These are phyloP conservation scores for Heterotilapia buettikoferi DNA, from an alignment of 2,113 vertebrate genomes.

Conservation along the genomic window DNA sequence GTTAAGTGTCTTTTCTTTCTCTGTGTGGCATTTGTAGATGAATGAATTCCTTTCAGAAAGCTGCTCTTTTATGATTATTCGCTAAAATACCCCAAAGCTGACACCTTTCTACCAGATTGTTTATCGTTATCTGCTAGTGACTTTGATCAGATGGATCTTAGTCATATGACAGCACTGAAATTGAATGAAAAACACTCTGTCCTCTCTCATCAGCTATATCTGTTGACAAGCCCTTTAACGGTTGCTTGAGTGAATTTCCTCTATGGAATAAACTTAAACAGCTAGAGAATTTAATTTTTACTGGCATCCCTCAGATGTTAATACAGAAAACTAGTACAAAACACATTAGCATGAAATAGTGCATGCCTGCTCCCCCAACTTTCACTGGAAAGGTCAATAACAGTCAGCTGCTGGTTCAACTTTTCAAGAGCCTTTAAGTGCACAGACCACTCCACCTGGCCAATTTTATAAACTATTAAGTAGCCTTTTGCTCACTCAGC, in stretches of 20 bases:
- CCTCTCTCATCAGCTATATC: neutral
- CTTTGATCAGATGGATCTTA: slow-evolving; percentile 37
- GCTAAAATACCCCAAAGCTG: neutral
- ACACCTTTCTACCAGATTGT: slow-evolving; percentile 7
- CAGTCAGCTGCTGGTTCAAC: neutral
- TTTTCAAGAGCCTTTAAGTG: neutral
- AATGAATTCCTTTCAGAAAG: neutral
- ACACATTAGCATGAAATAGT: neutral
- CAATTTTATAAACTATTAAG: slow-evolving; percentile 40
- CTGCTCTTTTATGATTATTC: neutral
- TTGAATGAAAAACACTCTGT: slow-evolving; percentile 14
- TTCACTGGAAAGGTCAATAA: neutral
- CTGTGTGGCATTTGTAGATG: neutral
- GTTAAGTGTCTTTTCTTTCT: neutral
- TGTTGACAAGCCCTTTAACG: slow-evolving; percentile 9
- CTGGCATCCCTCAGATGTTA: neutral
- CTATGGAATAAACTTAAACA: neutral
- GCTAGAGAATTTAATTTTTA: neutral
- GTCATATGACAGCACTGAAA: slow-evolving; percentile 1
- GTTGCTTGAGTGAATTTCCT: neutral
- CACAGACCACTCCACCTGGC: slow-evolving; percentile 14
- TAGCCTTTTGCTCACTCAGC: slow-evolving; percentile 44
- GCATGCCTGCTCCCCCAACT: neutral
- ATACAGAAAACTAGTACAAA: neutral
- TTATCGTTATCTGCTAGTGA: slow-evolving; percentile 12